These are phyloP conservation scores for Lottia scabra DNA, from an alignment of 2,888 invertebrate genomes.

Conservation along the genomic window DNA sequence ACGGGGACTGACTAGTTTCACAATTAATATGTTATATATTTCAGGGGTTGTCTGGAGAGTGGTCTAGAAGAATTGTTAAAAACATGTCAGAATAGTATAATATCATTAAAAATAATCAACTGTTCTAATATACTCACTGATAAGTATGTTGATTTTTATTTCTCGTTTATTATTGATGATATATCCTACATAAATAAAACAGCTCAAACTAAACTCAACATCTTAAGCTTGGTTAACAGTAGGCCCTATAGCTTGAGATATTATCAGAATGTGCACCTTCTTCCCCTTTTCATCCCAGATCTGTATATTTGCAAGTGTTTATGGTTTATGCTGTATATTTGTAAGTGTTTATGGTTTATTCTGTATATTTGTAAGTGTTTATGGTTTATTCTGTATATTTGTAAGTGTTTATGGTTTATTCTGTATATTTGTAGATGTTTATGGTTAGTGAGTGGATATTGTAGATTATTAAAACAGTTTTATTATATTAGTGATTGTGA, in stretches of 20 bases:
- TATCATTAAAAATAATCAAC: constrained; percentile 53
- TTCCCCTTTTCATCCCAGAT: neutral
- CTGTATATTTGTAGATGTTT: constrained; percentile 46
- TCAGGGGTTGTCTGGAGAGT: constrained; percentile 55
- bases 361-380: constrained; percentile 46
- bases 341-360: constrained; percentile 61
- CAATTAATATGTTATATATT: constrained; percentile 13
- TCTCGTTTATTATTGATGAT: too few relatives aligned
- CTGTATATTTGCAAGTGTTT: constrained; percentile 46
- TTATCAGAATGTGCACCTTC: neutral
- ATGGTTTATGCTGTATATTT: too few relatives aligned
- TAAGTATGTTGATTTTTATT: constrained; percentile 44
- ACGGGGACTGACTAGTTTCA: too few relatives aligned
- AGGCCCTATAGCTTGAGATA: neutral
- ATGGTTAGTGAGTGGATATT: constrained; percentile 63
- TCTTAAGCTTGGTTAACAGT: neutral
- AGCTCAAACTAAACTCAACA: neutral
- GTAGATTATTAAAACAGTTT: constrained; percentile 54
- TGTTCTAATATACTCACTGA: constrained; percentile 63
- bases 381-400: constrained; percentile 47
- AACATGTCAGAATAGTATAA: constrained; percentile 50
- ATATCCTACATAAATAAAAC: neutral
- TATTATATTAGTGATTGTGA: constrained; percentile 57
- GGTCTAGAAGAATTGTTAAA: constrained; percentile 60
- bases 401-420: constrained; percentile 61